Conservation (phyloP, 2,113 vertebrate genomes). For the Embiotoca jacksoni region DNA sequence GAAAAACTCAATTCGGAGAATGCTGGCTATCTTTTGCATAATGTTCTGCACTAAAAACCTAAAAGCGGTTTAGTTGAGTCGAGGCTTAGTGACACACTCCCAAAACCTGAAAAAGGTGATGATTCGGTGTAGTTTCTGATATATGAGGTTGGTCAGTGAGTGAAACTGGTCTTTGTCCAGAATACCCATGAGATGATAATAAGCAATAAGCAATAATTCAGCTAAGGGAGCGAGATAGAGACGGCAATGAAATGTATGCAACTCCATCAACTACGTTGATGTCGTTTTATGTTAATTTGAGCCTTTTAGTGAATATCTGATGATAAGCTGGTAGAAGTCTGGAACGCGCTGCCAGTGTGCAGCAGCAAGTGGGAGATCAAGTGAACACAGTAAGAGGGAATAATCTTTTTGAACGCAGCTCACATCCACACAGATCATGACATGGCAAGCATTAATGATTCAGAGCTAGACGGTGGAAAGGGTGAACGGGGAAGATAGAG, state of each 20-base stretch:
- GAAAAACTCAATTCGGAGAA: slow-evolving; percentile 37
- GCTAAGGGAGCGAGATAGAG: not conserved
- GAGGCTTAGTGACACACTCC: slow-evolving; percentile 23
- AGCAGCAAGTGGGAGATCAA: slow-evolving; percentile 76
- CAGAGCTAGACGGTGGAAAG: slow-evolving; percentile 66
- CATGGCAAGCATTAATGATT: slow-evolving; percentile 80
- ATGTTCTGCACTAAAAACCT: slow-evolving; percentile 54
- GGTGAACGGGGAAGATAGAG: slow-evolving; percentile 54
- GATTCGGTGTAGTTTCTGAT: slow-evolving; percentile 27
- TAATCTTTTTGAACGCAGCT: slow-evolving; percentile 72
- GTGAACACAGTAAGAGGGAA: slow-evolving; percentile 70
- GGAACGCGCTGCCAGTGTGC: slow-evolving; percentile 53
- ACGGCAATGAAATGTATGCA: not conserved
- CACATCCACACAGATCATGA: slow-evolving; percentile 80
- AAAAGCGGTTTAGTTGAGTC: slow-evolving; percentile 47
- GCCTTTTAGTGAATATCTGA: slow-evolving; percentile 69
- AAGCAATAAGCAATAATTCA: slow-evolving; percentile 18
- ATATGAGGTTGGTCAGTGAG: slow-evolving; percentile 10
- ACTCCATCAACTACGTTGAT: slow-evolving; percentile 35
- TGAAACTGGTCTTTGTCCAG: slow-evolving; percentile 11
- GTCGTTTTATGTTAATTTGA: slow-evolving; percentile 63
- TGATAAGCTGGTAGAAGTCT: slow-evolving; percentile 64
- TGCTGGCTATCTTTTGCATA: slow-evolving; percentile 46
- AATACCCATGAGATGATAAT: slow-evolving; percentile 38
- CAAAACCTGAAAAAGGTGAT: slow-evolving; percentile 18